Percentiles rank a stretch among this genome's conserved stretches.
phyloP scores from a whole-genome alignment of 2,888 invertebrate genomes.

The Acronicta leporina region DNA sequence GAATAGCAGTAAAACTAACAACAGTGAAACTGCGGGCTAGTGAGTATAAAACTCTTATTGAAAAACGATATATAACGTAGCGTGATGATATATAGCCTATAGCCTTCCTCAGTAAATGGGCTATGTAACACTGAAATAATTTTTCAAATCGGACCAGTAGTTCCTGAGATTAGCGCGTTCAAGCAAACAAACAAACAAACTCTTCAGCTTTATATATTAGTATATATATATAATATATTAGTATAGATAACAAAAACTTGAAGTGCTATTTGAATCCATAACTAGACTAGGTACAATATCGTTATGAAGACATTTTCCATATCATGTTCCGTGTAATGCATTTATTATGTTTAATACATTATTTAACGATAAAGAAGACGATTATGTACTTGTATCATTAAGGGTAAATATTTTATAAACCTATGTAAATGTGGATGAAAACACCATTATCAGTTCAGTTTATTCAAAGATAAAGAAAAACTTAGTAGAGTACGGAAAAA shows the following conservation, averaged over 20 bases:
- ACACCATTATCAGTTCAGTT: not conserved
- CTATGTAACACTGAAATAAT: no score
- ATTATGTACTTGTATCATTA: slow-evolving; percentile 3
- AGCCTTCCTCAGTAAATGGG: no score
- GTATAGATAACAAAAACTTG: not conserved
- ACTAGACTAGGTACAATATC: not conserved
- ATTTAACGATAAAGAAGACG: not conserved
- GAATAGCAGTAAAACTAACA: no score
- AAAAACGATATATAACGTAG: no score
- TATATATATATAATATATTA: no score
- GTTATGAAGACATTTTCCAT: not conserved
- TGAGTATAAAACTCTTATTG: no score
- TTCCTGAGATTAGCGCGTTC: no score
- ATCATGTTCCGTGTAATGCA: not conserved
- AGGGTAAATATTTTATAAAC: slow-evolving; percentile 3
- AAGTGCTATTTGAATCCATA: not conserved
- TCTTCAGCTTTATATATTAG: no score
- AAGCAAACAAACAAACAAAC: no score
- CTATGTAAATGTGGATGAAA: slow-evolving; percentile 2
- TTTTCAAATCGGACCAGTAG: no score
- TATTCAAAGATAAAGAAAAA: not conserved
- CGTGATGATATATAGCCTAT: no score
- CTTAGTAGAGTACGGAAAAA: not conserved
- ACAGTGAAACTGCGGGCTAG: no score
- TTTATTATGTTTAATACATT: not conserved